Base-by-base conservation (phyloP, 1,140 invertebrate species). In the Drosophila melanogaster region DNA sequence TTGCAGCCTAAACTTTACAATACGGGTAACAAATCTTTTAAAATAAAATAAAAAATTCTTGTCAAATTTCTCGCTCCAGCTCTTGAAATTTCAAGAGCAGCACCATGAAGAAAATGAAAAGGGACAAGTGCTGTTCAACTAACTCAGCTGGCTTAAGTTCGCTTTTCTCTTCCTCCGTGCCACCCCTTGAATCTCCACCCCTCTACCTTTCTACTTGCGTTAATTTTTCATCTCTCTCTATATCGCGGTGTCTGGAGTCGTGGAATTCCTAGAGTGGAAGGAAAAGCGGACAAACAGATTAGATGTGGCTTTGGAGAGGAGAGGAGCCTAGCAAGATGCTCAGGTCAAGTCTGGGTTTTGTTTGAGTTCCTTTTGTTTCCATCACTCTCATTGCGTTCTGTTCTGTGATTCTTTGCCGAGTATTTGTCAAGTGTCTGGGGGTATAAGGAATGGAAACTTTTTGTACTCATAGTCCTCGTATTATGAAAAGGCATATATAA, bases 331-430 rank as follows among this genome's bases (percentile, higher is more conserved):
- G 54, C 38, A 69, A 69, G 65, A 67, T 38, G 38, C 62, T 69
- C 64, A 38, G 66, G 66, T 70, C 66, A 67, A 67, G 59, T 54
- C 37, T 67, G 61, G 40, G 54, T 67, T 67, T 67, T 65, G 65
- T 69, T 69, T 55, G 40, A 69, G 61, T 67, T 69, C 22, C 46
- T 65, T 66, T 67, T 43, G 61, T 26, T 19, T 66, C 37, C 37
- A 37, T 11, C 59, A 17, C 35, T 64, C 44, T 74, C 22, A 33
- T 38, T 57, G 33, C 44, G 24, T 75, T 43, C 40, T 35, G 37
- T 75, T 57, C 44, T 15, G 43, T 14, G 10, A 33, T 50, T 64
- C 47, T 65, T 65, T 24, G n/a, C 33, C 15, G 5, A 12, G 59
- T 30, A 12, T 47, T 64, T 12, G 30, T 50, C 11, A 15, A 33